phyloP scores from a whole-genome alignment of 2,113 vertebrate species.

The Ceratotherium simum region DNA sequence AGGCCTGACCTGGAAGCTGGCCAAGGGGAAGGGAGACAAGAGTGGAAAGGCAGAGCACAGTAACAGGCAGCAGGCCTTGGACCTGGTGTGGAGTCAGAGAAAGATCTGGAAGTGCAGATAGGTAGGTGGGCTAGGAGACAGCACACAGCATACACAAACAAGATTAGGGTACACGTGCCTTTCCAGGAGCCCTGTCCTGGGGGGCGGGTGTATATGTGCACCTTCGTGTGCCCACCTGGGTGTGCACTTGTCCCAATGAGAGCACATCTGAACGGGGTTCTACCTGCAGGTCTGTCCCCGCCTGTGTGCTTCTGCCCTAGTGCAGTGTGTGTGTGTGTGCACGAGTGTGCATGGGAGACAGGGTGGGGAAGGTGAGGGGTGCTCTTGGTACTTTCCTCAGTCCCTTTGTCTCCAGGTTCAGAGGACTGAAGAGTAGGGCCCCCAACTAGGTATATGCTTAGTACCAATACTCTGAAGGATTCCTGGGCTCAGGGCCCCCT shows the following conservation, averaged over 20 bases:
- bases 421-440: neutral
- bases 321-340: neutral
- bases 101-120: neutral
- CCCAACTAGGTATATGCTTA: neutral
- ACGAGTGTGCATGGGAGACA: neutral
- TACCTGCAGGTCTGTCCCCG: neutral
- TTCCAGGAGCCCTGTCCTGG: neutral
- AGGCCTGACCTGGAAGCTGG: conserved; percentile 7
- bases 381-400: conserved; percentile 6
- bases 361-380: neutral
- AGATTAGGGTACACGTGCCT: neutral
- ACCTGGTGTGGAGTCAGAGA: conserved; percentile 28
- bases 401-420: conserved; percentile 66
- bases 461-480: neutral
- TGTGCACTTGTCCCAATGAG: neutral
- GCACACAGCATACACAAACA: neutral
- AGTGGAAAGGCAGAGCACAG: neutral
- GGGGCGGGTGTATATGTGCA: neutral
- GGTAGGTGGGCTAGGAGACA: neutral
- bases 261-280: neutral
- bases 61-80: neutral
- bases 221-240: neutral
- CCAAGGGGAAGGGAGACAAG: neutral
- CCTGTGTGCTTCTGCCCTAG: neutral
- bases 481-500: neutral